Base-by-base conservation (phyloP, 2,888 invertebrate genomes). In the Autographa gamma region DNA sequence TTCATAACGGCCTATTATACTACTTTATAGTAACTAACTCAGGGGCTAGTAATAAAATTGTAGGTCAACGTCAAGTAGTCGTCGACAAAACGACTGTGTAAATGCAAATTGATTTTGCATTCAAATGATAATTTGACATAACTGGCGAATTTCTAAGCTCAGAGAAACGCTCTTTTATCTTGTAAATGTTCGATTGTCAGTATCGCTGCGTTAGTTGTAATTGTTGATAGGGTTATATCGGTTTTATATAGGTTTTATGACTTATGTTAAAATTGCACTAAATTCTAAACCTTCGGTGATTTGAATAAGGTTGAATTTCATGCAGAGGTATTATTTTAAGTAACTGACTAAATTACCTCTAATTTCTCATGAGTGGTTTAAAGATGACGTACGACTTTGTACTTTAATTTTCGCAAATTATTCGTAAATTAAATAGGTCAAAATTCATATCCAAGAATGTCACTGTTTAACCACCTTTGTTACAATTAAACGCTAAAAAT, bases 61-160 rank as follows among this genome's bases (percentile, higher is more conserved):
- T 86, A 85, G 83, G 82, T 79, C 78, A 84, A 79, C 87, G 84
- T 80, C 79, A 85, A 84, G 68, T 85, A 85, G 86, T 88, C 83
- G 79, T 83, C 75, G 81, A 86, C 86, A 85, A 90, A 93, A 92
- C 89, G 88, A 86, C 87, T 87, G 86, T 88, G 91, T 89, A 92
- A 91, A 90, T 89, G 89, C 86, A 90, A 92, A 93, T 93, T 92
- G 92, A 92, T 93, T 92, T 91, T 89, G 87, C 89, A 93, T 93
- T 93, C 89, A 92, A 90, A 93, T 93, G 91, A 92, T 93, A 92
- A 93, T 92, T 90, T 83, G 76, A 88, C 88, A 86, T 86, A 89
- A 87, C 83, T 82, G 64, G 85, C 61, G 86, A 90, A 90, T 90
- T 89, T 90, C 84, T 89, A 84, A 83, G 80, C 83, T 78, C 73